Evolutionary conservation across 1,140 invertebrate species (phyloP).

Genomic region (Cyphomyrmex costatus): DNA sequence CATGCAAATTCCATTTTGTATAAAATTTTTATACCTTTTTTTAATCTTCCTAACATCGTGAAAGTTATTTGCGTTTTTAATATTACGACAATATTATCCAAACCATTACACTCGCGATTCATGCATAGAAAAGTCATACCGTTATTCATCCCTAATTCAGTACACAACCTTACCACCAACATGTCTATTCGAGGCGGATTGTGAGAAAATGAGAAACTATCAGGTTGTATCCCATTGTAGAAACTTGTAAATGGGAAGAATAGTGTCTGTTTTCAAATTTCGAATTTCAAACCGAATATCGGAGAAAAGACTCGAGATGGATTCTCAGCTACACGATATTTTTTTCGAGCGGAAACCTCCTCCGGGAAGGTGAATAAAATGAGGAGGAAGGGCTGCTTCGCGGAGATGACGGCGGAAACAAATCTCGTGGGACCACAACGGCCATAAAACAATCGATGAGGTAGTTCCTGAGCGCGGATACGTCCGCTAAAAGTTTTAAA

Average conservation of each 20-base stretch:
- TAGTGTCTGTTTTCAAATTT: constrained; percentile 44
- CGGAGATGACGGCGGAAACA: constrained; percentile 33
- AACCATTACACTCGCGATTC: background rate
- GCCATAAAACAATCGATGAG: constrained; percentile 74
- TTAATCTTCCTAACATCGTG: background rate
- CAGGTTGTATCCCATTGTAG: background rate
- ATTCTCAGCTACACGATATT: constrained; percentile 6
- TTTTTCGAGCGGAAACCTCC: background rate
- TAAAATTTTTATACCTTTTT: background rate
- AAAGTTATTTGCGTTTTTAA: background rate
- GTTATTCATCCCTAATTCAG: constrained; percentile 17
- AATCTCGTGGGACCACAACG: constrained; percentile 41
- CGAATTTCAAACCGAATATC: constrained; percentile 36
- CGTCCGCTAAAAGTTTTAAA: constrained; percentile 70
- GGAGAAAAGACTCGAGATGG: background rate
- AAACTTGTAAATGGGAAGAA: background rate
- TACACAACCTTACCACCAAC: background rate
- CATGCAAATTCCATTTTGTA: background rate
- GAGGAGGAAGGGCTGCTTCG: background rate
- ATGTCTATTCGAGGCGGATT: background rate
- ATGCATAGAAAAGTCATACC: background rate
- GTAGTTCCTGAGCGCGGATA: background rate
- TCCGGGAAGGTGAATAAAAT: background rate
- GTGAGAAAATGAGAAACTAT: constrained; percentile 16
- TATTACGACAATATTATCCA: background rate